Conservation (phyloP, 2,113 vertebrate species). For the Macquaria australasica region DNA sequence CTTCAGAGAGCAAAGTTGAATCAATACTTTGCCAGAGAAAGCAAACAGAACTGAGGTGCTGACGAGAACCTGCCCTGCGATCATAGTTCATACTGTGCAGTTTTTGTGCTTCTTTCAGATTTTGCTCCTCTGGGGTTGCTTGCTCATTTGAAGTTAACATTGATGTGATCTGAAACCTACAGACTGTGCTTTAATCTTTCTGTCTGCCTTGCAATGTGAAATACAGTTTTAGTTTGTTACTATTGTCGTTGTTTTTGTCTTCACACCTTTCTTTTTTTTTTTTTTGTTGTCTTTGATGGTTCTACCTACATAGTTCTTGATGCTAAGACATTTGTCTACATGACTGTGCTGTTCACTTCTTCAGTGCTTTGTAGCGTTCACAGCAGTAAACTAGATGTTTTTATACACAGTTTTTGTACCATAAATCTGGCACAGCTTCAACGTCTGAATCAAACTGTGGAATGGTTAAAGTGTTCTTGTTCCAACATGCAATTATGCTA, state of each 20-base stretch:
- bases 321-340: conserved; percentile 27
- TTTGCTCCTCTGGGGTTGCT: conserved; percentile 43
- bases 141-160: conserved; percentile 62
- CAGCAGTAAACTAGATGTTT: background rate
- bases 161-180: conserved; percentile 62
- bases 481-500: conserved; percentile 32
- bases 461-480: conserved; percentile 27
- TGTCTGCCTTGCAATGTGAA: conserved; percentile 43
- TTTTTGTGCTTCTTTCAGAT: conserved; percentile 60
- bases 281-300: background rate
- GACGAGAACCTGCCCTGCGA: conserved; percentile 56
- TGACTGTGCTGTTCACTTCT: background rate
- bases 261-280: conserved; percentile 13
- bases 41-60: conserved; percentile 63
- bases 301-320: background rate
- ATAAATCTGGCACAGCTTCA: conserved; percentile 25
- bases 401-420: background rate
- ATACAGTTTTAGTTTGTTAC: conserved; percentile 13
- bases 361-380: conserved; percentile 9
- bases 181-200: conserved; percentile 63
- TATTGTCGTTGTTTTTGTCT: conserved; percentile 36
- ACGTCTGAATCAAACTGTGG: conserved; percentile 11
- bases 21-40: conserved; percentile 73
- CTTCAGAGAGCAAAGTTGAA: conserved; percentile 67
- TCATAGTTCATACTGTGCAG: conserved; percentile 60